A percentile compares a stretch with the other conserved stretches of the same genome.
Evolutionary conservation across 2,113 vertebrate genomes (phyloP).

Genomic region (Sphaerodactylus townsendi): DNA sequence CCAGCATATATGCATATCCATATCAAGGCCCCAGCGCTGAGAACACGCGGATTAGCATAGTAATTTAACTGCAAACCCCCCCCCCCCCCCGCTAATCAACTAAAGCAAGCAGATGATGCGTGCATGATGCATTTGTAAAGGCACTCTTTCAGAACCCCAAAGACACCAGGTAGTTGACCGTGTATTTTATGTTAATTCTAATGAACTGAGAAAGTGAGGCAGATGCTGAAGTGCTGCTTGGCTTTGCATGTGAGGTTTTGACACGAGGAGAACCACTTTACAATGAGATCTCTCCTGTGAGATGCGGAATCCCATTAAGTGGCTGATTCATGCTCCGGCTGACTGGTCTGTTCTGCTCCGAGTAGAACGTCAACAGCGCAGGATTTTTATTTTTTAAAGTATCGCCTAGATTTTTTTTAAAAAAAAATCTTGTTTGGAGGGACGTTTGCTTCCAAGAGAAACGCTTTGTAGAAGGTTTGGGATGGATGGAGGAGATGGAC

Average conservation of each 20-base stretch:
- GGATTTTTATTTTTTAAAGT: not conserved
- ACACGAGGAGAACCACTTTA: accelerated
- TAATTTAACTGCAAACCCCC: conserved; percentile 71
- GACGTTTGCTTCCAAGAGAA: not conserved
- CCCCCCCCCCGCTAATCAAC: conserved; percentile 72
- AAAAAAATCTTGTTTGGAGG: not conserved
- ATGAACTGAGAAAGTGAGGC: accelerated
- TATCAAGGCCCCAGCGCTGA: conserved; percentile 70
- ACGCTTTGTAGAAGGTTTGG: not conserved
- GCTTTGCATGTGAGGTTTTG: not conserved
- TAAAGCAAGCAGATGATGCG: conserved; percentile 68
- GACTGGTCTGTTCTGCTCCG: not conserved
- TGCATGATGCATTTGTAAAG: conserved; percentile 39
- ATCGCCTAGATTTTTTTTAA: not conserved
- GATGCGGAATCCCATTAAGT: not conserved
- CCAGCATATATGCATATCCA: conserved; percentile 69
- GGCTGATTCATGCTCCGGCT: not conserved
- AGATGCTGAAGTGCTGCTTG: not conserved
- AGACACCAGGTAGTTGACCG: conserved; percentile 35
- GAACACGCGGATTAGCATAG: conserved; percentile 75
- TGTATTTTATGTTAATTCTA: not conserved
- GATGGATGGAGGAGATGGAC: not conserved
- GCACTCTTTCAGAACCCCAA: conserved; percentile 21
- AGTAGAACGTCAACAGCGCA: not conserved
- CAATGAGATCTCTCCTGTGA: not conserved